A percentile compares a stretch with the other conserved stretches of the same genome.
phyloP scores from a whole-genome alignment of 37 sponge, comb jelly and placozoan genomes.

The Halichondria panicea region DNA sequence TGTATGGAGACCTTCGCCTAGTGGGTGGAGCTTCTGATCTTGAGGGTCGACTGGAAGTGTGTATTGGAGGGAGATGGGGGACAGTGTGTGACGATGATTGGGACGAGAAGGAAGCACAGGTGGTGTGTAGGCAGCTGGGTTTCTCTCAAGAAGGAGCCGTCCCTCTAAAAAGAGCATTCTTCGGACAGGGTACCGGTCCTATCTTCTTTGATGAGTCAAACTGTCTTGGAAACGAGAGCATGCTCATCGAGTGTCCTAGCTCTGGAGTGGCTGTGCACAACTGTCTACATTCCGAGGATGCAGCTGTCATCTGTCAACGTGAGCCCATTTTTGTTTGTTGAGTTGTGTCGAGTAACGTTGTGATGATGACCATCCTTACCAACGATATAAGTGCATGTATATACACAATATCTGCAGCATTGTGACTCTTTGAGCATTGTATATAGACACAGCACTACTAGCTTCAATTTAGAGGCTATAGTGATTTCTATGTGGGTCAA shows the following conservation, averaged over 20 bases:
- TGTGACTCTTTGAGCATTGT: background rate
- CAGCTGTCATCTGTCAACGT: slow-evolving; percentile 35
- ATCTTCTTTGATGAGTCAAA: slow-evolving; percentile 28
- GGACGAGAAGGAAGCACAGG: slow-evolving; percentile 27
- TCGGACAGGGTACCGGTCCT: slow-evolving; percentile 25
- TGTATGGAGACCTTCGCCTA: slow-evolving; percentile 27
- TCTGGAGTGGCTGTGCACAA: slow-evolving; percentile 25
- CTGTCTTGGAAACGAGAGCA: slow-evolving; percentile 30
- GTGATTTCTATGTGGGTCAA: too few relatives aligned
- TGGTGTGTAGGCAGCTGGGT: slow-evolving; percentile 35
- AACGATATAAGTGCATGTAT: background rate
- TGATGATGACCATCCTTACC: too few relatives aligned
- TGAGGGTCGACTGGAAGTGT: slow-evolving; percentile 38
- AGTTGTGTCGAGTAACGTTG: too few relatives aligned
- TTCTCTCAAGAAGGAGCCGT: slow-evolving; percentile 14
- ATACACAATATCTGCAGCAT: background rate
- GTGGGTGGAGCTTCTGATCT: background rate
- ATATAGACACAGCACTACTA: too few relatives aligned
- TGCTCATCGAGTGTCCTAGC: slow-evolving; percentile 1
- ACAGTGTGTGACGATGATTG: slow-evolving; percentile 44
- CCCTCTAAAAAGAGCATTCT: background rate
- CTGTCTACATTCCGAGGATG: slow-evolving; percentile 40
- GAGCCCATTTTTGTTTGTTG: too few relatives aligned
- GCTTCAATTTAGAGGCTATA: too few relatives aligned
- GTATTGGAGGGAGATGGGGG: slow-evolving; percentile 37